Conservation (phyloP, 2,113 vertebrate species). For the Tylochromis polylepis region DNA sequence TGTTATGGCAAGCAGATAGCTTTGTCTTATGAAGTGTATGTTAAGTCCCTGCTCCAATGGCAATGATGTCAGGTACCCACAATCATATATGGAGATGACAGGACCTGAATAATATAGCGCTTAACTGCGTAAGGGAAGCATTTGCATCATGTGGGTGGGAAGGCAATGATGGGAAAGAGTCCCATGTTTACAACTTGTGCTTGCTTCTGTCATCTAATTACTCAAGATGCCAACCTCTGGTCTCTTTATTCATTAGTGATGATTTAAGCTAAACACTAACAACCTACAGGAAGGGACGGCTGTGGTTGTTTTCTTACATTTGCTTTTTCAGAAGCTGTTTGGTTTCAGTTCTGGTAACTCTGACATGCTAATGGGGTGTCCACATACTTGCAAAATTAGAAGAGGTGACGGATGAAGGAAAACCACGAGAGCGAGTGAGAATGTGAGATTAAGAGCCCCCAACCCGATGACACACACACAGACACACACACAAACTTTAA, state of each 20-base stretch:
- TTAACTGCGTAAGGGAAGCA: neutral
- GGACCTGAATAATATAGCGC: neutral
- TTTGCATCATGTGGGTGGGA: neutral
- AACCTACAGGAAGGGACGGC: neutral
- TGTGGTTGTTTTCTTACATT: neutral
- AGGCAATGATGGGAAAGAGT: neutral
- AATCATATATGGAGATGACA: neutral
- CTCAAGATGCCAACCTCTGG: neutral
- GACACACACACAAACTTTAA: neutral
- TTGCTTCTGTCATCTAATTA: neutral
- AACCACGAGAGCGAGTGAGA: neutral
- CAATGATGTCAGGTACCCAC: neutral
- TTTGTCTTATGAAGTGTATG: neutral
- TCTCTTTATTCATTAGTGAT: neutral
- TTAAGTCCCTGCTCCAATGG: neutral
- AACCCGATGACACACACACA: neutral
- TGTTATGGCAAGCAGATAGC: neutral
- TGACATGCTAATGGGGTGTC: neutral
- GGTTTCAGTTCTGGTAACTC: neutral
- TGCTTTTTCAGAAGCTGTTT: neutral
- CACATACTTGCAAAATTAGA: neutral
- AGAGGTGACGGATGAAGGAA: neutral
- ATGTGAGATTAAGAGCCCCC: neutral
- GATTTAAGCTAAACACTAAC: neutral
- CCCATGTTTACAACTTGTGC: neutral